phyloP scores from a whole-genome alignment of 2,888 invertebrate genomes.

The Tenthredo livida region DNA sequence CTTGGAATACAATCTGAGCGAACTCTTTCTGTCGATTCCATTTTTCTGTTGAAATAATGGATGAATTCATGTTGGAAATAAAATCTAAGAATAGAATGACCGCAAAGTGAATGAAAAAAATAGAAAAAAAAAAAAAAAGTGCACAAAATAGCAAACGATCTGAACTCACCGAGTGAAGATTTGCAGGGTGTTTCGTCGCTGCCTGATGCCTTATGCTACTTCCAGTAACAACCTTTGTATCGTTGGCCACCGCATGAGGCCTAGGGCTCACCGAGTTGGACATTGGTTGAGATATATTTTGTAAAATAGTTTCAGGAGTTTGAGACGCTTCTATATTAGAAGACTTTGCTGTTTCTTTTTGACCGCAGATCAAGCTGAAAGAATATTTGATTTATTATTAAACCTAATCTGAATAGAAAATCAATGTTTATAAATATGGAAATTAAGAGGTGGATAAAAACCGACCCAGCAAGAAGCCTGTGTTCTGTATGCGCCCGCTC shows the following conservation, averaged over 20 bases:
- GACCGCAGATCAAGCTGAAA: constrained; percentile 66
- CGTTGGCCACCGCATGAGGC: constrained; percentile 59
- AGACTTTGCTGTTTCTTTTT: constrained; percentile 63
- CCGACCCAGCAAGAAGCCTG: constrained; percentile 83
- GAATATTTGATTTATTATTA: background rate
- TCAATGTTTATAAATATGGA: background rate
- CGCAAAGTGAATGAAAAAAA: background rate
- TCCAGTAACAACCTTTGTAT: constrained; percentile 59
- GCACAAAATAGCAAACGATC: background rate
- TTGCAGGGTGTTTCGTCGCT: constrained; percentile 62
- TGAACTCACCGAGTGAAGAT: constrained; percentile 63
- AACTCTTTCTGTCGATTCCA: constrained; percentile 63
- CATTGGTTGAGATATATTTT: constrained; percentile 65
- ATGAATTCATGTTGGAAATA: background rate
- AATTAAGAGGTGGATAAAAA: constrained; percentile 52
- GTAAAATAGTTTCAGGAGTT: constrained; percentile 67
- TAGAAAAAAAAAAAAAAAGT: too few relatives aligned
- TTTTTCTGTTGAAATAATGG: constrained; percentile 65
- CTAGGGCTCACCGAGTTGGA: constrained; percentile 63
- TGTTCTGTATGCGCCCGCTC: constrained; percentile 88
- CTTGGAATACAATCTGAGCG: constrained; percentile 60
- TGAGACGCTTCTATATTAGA: constrained; percentile 65
- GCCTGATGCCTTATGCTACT: constrained; percentile 63
- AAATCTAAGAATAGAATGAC: background rate
- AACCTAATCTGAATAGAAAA: background rate